Evolutionary conservation across 2,888 invertebrate genomes (phyloP).

Genomic region (Drosophila mettleri): DNA sequence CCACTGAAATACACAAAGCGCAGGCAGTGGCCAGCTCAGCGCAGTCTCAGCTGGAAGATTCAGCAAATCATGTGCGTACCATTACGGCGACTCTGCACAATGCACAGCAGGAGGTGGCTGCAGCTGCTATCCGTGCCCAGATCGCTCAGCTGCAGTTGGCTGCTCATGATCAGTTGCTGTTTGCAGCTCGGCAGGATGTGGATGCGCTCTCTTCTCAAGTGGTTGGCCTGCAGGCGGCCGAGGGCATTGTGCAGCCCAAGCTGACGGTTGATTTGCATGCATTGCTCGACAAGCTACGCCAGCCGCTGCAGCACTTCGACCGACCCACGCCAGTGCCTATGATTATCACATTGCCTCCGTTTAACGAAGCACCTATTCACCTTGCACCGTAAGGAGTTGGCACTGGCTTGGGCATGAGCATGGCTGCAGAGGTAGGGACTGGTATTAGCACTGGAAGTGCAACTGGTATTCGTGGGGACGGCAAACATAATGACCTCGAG

Average conservation of each 20-base stretch:
- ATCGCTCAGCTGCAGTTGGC: conserved; percentile 84
- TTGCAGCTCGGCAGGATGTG: conserved; percentile 85
- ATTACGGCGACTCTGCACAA: conserved; percentile 83
- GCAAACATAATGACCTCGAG: not conserved
- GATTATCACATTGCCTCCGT: conserved; percentile 53
- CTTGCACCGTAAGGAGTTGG: not conserved
- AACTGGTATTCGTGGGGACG: not conserved
- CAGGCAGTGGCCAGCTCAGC: conserved; percentile 83
- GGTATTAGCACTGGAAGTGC: not conserved
- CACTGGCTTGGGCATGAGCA: not conserved
- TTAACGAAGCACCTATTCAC: not conserved
- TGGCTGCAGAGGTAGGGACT: not conserved
- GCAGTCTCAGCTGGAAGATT: conserved; percentile 82
- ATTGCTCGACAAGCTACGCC: conserved; percentile 76
- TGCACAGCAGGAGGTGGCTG: conserved; percentile 84
- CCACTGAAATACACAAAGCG: conserved; percentile 83
- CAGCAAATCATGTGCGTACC: conserved; percentile 83
- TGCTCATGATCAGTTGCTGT: conserved; percentile 84
- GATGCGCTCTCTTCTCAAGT: conserved; percentile 84
- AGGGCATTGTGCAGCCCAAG: conserved; percentile 81
- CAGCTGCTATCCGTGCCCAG: conserved; percentile 84
- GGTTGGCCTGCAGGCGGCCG: conserved; percentile 83
- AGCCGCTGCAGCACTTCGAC: conserved; percentile 74
- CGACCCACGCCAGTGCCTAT: conserved; percentile 82
- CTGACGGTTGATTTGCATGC: conserved; percentile 77